Conservation (phyloP, 2,888 invertebrate species). For the Kuschelorhynchus macadamiae region DNA sequence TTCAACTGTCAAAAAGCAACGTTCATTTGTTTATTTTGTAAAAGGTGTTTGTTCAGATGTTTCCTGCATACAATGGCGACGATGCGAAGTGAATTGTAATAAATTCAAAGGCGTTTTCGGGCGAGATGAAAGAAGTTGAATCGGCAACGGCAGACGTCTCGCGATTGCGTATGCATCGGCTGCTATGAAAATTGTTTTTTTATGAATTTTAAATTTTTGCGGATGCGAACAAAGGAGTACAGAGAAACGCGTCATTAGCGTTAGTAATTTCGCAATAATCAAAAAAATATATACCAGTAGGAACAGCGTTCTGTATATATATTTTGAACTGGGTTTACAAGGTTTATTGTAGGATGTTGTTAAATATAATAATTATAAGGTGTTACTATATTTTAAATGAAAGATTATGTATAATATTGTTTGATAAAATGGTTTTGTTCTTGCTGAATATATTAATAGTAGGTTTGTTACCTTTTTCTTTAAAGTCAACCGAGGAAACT, state of each 20-base stretch:
- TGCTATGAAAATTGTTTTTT: not conserved
- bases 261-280: too few relatives aligned
- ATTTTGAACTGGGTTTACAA: too few relatives aligned
- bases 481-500: too few relatives aligned
- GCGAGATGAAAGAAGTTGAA: constrained; percentile 15
- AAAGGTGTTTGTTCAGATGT: constrained; percentile 38
- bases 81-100: constrained; percentile 35
- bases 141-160: constrained; percentile 28
- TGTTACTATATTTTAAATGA: too few relatives aligned
- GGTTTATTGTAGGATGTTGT: too few relatives aligned
- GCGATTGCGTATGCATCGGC: constrained; percentile 17
- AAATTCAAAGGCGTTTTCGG: constrained; percentile 34
- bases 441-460: too few relatives aligned
- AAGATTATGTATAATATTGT: too few relatives aligned
- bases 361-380: too few relatives aligned
- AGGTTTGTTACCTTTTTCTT: too few relatives aligned
- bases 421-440: too few relatives aligned
- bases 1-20: constrained; percentile 37
- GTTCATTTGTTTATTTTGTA: constrained; percentile 37
- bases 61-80: constrained; percentile 33
- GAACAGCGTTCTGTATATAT: too few relatives aligned
- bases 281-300: too few relatives aligned
- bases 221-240: not conserved
- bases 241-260: not conserved
- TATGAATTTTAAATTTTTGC: not conserved